Evolutionary conservation across 2,888 invertebrate genomes (phyloP), one percentile per base, ranked within the genome.

Genomic region (Acanthosepion lycidas): DNA sequence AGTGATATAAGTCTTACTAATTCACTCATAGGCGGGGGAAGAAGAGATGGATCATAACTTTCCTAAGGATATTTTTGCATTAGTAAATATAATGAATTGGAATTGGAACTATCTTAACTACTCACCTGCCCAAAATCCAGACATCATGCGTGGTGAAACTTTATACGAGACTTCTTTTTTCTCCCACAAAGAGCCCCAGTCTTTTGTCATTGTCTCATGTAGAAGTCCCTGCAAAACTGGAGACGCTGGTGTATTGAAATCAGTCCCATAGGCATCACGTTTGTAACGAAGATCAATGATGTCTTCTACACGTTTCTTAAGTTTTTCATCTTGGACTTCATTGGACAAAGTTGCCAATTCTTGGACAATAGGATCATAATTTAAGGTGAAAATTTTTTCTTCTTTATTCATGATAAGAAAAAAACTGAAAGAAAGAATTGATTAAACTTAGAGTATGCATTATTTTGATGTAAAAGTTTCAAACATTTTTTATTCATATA

Each of bases 61-160:
- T 91, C 33, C 33, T 20, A 33, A n/a, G 28, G 91, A 6, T 9
- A 91, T 33, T 91, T 18, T 28, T 91, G 33, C 20, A 42, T 42
- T 42, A 42, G 42, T 42, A 42, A 42, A 42, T 42, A 3, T 42
- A 42, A 42, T 42, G 42, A 42, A 42, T 3, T 42, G 42, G 42
- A 42, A 42, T 42, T 42, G 42, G 42, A 42, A 42, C 42, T 42
- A 42, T 42, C 42, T 42, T 3, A 42, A 42, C 20, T 5, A 93
- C 28, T 51, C n/a, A 55, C 51, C 93, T 55, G 51, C 93, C 93
- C 93, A 93, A 12, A 51, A 20, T 55, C 93, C 93, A 23, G 93
- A 55, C 28, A n/a, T 33, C 93, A 93, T 93, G 23, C 9, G 18
- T 26, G 93, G 42, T 9, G 28, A 6, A 1, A 93, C 23, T 8